Percentiles rank a stretch among this genome's conserved stretches.
These are phyloP conservation scores for Thysanoteuthis rhombus DNA, from an alignment of 2,888 invertebrate species.

Conservation along the genomic window DNA sequence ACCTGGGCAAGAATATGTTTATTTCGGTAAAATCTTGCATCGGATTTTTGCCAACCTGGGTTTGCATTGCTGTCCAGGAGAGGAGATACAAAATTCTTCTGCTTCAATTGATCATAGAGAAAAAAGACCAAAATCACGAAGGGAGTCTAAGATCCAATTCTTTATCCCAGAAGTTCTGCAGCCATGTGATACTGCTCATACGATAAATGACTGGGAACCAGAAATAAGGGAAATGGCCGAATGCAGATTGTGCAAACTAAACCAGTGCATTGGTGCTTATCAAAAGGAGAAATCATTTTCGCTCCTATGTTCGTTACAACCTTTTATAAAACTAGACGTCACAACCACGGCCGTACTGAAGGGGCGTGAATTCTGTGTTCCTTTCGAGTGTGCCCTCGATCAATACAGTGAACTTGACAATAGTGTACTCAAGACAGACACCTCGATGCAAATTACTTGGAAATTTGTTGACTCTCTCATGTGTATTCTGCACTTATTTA, in stretches of 20 bases:
- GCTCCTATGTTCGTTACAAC: background rate
- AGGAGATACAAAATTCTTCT: background rate
- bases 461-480: background rate
- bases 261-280: background rate
- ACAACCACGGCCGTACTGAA: background rate
- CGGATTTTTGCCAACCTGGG: background rate
- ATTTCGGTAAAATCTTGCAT: background rate
- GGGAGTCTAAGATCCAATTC: too few species aligned
- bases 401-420: background rate
- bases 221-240: background rate
- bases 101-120: background rate
- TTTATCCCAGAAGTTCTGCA: too few species aligned
- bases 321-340: background rate
- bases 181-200: background rate
- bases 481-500: background rate
- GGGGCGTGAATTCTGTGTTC: too few species aligned
- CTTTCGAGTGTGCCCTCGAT: background rate
- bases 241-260: background rate
- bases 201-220: background rate
- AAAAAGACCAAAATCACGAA: too few species aligned
- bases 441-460: background rate
- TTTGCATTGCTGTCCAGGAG: background rate
- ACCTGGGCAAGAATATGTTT: background rate
- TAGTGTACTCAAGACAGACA: rapidly evolving
- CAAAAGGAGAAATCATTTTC: background rate